These are phyloP conservation scores for Stenoptilia bipunctidactyla DNA, from an alignment of 2,888 invertebrate species.

Conservation along the genomic window DNA sequence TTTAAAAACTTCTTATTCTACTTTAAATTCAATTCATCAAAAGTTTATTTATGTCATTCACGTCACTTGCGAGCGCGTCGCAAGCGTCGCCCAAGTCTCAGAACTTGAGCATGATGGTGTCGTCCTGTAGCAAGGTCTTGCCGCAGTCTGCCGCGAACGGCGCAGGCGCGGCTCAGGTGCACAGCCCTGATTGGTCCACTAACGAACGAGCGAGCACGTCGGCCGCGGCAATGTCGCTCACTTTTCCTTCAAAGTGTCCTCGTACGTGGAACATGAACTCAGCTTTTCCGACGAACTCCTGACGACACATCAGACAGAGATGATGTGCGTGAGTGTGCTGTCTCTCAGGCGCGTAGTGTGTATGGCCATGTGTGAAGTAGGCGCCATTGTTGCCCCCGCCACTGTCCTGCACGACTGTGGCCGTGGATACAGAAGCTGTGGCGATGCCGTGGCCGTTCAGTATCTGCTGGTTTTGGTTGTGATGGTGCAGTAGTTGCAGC, in stretches of 20 bases:
- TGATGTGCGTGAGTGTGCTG: conserved; percentile 64
- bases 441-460: conserved; percentile 57
- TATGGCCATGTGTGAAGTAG: conserved; percentile 60
- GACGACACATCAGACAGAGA: conserved; percentile 76
- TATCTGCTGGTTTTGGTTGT: conserved; percentile 62
- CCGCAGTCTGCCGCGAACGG: conserved; percentile 51
- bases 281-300: conserved; percentile 75
- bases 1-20: too few species aligned
- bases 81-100: conserved; percentile 21
- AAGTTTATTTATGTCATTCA: background rate
- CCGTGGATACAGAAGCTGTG: conserved; percentile 54
- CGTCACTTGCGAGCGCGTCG: conserved; percentile 2
- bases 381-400: conserved; percentile 37
- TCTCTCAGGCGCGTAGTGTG: conserved; percentile 55
- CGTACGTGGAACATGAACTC: conserved; percentile 79
- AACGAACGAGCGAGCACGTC: conserved; percentile 63
- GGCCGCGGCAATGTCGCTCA: conserved; percentile 63
- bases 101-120: conserved; percentile 61
- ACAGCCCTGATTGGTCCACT: conserved; percentile 67
- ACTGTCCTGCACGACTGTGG: conserved; percentile 54
- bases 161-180: conserved; percentile 65
- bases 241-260: conserved; percentile 74
- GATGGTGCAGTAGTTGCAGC: conserved; percentile 56
- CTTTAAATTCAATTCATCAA: background rate
- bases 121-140: conserved; percentile 54